Base-by-base conservation (phyloP, 2,888 invertebrate species). In the Tiliacea aurago region DNA sequence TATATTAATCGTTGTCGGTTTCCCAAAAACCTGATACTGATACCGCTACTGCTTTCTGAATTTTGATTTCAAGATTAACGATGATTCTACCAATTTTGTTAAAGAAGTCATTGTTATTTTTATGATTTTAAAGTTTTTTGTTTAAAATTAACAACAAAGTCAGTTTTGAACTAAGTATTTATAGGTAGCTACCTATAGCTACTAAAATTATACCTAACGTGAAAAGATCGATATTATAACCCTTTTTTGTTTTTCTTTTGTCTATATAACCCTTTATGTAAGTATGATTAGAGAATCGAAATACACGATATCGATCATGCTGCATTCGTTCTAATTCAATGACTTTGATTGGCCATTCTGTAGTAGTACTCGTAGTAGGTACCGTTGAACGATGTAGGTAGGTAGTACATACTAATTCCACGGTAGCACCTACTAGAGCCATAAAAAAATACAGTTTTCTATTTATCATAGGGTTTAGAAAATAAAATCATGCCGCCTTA, bases 1-100 rank as follows among this genome's bases (percentile, higher is more conserved):
- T 75, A 73, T 64, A 55, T 55, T 70, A 84, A 80, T 80, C 45
- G 56, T 4, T 68, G 5, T 64, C 28, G 23, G 49, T 59, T 61
- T 78, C 15, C 20, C 23, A 81, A 61, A 55, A 69, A 81, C 37
- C 23, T 23, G 53, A 55, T 59, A 13, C 0, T 18, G 28, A 51
- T 64, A 33, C 1, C 18, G 37, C 28, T 62, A 47, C 53, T 71
- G 51, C 41, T 5, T 59, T 75, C 13, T 20, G n/a, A 78, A n/a
- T n/a, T 23, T 51, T 47, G 49, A 66, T 47, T 20, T 67, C 23
- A 66, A 49, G 9, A 77, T 15, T 58, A 41, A 28, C 13, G 11
- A 49, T 33, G 13, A 13, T 58, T 33, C 13, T 18, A 3, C 20
- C 4, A 64, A 71, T 49, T 61, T 61, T n/a, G 33, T 37, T n/a